A percentile compares a stretch with the other conserved stretches of the same genome.
These are phyloP conservation scores for Oryzias dopingdopingensis DNA, from an alignment of 2,797 vertebrate genomes.

Conservation along the genomic window DNA sequence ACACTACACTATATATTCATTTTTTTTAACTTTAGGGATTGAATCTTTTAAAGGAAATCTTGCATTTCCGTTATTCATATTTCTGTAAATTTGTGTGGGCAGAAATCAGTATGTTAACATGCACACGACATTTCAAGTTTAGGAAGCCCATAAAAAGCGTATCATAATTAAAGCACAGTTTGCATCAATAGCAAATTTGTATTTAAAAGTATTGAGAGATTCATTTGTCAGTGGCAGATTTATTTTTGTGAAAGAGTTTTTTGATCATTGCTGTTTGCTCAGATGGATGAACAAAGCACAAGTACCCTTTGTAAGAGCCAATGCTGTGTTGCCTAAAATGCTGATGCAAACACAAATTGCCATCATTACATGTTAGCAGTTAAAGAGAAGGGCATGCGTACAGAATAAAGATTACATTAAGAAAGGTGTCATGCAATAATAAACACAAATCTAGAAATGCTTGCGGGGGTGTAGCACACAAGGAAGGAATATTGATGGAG, in stretches of 20 bases:
- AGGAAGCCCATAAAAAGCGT: conserved; percentile 58
- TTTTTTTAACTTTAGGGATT: conserved; percentile 70
- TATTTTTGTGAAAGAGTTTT: conserved; percentile 4
- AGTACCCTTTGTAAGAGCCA: conserved; percentile 6
- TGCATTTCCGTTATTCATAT: conserved; percentile 76
- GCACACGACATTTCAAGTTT: conserved; percentile 28
- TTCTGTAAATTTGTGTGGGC: conserved; percentile 88
- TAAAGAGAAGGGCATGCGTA: background rate
- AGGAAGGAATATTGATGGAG: no score
- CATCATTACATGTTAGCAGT: background rate
- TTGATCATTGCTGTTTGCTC: conserved; percentile 4
- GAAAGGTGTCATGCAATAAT: background rate
- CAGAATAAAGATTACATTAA: background rate
- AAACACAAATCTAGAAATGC: no score
- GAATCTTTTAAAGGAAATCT: conserved; percentile 75
- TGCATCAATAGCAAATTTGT: conserved; percentile 12
- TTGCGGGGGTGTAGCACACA: no score
- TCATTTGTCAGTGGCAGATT: conserved; percentile 2
- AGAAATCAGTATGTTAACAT: conserved; percentile 68
- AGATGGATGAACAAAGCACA: conserved; percentile 51
- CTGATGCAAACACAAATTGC: conserved; percentile 18
- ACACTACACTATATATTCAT: conserved; percentile 49
- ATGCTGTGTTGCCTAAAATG: conserved; percentile 25
- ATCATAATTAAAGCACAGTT: conserved; percentile 51
- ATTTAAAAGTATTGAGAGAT: background rate